Conservation (phyloP, 2,113 vertebrate genomes). For the Typhlomys cinereus region DNA sequence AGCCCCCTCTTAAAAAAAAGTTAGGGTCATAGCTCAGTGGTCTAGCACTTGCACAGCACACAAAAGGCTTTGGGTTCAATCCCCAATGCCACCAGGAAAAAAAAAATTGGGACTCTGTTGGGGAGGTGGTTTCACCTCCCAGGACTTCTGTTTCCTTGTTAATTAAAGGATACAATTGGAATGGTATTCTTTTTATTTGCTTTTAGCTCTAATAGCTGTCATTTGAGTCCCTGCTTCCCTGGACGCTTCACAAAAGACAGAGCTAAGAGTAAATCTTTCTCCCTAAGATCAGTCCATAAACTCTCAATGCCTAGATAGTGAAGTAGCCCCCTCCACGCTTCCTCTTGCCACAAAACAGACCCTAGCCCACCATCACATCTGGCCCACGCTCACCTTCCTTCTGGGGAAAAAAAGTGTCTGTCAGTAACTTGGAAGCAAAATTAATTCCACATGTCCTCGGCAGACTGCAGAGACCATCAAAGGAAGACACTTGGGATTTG, state of each 20-base stretch:
- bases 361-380: background rate
- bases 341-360: background rate
- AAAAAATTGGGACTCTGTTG: background rate
- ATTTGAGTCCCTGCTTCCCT: background rate
- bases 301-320: background rate
- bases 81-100: no score
- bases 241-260: background rate
- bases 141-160: background rate
- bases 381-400: conserved; percentile 44
- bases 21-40: no score
- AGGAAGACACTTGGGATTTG: background rate
- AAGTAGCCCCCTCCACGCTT: background rate
- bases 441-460: conserved; percentile 54
- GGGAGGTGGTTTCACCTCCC: conserved; percentile 10
- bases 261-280: background rate
- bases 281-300: background rate
- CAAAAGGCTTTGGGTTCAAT: no score
- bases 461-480: conserved; percentile 56
- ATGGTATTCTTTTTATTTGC: background rate
- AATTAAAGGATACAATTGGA: background rate
- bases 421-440: conserved; percentile 65
- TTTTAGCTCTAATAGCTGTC: conserved; percentile 8
- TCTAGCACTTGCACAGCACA: no score
- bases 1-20: no score
- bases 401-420: conserved; percentile 39